phyloP scores from a whole-genome alignment of 1,140 invertebrate species.

The Halictus rubicundus region DNA sequence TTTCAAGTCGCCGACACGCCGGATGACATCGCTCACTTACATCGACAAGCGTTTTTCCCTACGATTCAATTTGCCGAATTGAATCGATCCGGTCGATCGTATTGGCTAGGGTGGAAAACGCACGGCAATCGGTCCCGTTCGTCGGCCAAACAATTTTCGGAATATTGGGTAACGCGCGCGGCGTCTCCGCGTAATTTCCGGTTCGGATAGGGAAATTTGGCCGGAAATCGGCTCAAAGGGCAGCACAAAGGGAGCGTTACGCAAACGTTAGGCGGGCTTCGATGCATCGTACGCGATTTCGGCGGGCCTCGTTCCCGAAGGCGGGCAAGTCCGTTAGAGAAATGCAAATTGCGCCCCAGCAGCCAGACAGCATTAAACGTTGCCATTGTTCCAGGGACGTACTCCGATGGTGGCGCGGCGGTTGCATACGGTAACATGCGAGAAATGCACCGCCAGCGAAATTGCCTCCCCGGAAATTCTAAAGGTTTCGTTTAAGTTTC shows the following conservation, averaged over 20 bases:
- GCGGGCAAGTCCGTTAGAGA: constrained; percentile 36
- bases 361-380: constrained; percentile 53
- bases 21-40: neutral
- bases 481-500: constrained; percentile 67
- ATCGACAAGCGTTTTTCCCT: neutral
- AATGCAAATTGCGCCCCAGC: constrained; percentile 59
- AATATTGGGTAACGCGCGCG: neutral
- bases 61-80: neutral
- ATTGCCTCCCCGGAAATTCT: constrained; percentile 57
- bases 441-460: constrained; percentile 40
- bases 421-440: constrained; percentile 30
- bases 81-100: neutral
- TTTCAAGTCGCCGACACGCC: neutral
- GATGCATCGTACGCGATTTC: constrained; percentile 48
- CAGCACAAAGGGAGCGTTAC: constrained; percentile 35
- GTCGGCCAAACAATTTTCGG: constrained; percentile 44
- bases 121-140: neutral
- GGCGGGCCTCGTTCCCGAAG: constrained; percentile 8
- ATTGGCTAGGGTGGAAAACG: neutral
- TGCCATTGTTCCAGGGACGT: constrained; percentile 41
- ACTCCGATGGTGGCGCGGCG: neutral
- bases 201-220: constrained; percentile 43
- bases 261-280: constrained; percentile 26
- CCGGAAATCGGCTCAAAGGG: constrained; percentile 52
- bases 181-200: constrained; percentile 41